These are phyloP conservation scores for Drosophila ogumai DNA, from an alignment of 1,140 invertebrate species.

Conservation along the genomic window DNA sequence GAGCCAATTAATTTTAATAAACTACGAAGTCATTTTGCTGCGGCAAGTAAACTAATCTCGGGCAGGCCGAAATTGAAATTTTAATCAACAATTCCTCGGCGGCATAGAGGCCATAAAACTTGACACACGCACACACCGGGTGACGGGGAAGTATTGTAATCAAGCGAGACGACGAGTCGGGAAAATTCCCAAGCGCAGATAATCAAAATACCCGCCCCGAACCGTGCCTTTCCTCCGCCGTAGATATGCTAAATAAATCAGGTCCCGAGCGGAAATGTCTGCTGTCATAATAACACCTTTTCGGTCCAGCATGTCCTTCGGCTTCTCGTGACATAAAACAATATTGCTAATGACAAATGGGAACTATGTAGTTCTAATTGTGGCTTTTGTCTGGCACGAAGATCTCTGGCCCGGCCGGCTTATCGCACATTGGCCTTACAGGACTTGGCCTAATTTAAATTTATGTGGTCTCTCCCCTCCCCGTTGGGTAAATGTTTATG, in stretches of 20 bases:
- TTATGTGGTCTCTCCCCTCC: conserved; percentile 27
- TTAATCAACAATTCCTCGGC: conserved; percentile 65
- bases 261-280: conserved; percentile 32
- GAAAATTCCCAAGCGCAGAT: conserved; percentile 66
- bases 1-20: conserved; percentile 78
- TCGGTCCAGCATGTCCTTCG: conserved; percentile 9
- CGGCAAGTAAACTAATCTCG: conserved; percentile 59
- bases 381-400: conserved; percentile 41
- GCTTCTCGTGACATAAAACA: conserved; percentile 28
- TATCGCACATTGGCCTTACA: conserved; percentile 41
- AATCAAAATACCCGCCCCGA: conserved; percentile 28
- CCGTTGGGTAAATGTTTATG: conserved; percentile 11
- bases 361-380: conserved; percentile 50
- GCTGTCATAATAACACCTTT: conserved; percentile 42
- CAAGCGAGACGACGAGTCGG: conserved; percentile 64
- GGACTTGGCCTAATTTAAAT: conserved; percentile 47
- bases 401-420: conserved; percentile 30
- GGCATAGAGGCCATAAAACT: conserved; percentile 57
- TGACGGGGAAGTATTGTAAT: conserved; percentile 53
- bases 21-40: conserved; percentile 68
- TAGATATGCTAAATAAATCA: conserved; percentile 43
- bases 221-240: conserved; percentile 1
- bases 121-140: conserved; percentile 27
- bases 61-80: conserved; percentile 70
- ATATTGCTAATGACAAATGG: conserved; percentile 54